Percentiles rank a stretch among this genome's conserved stretches.
Conservation (phyloP, 1,140 invertebrate species). For the Cephus cinctus region DNA sequence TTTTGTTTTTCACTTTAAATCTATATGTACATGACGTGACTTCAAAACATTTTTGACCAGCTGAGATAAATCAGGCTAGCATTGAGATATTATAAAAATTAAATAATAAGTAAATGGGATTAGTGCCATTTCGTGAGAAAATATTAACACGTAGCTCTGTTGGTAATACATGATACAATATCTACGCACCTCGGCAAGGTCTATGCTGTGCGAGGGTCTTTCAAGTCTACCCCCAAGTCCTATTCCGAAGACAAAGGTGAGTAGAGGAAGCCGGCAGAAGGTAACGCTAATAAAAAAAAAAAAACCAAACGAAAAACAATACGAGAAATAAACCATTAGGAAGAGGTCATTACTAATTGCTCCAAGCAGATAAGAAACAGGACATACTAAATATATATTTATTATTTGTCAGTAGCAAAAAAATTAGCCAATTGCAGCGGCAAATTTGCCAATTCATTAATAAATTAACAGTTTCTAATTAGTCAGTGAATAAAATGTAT, state of each 20-base stretch:
- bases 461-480: too few species aligned
- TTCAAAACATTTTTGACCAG: background rate
- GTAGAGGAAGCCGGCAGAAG: conserved; percentile 53
- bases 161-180: conserved; percentile 59
- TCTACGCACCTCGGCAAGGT: conserved; percentile 58
- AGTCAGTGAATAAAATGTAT: too few species aligned
- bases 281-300: conserved; percentile 47
- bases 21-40: too few species aligned
- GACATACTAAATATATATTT: too few species aligned
- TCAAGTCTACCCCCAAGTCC: conserved; percentile 57
- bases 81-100: conserved; percentile 42
- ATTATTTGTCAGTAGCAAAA: too few species aligned
- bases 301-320: conserved; percentile 1
- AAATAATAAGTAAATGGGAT: conserved; percentile 54
- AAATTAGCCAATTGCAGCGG: too few species aligned
- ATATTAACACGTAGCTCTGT: conserved; percentile 60
- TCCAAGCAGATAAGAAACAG: background rate
- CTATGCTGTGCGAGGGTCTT: conserved; percentile 58
- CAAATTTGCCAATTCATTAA: too few species aligned
- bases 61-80: conserved; percentile 17
- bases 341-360: background rate
- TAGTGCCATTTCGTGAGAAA: conserved; percentile 57
- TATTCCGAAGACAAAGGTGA: conserved; percentile 55
- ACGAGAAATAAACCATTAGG: conserved; percentile 1
- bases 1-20: too few species aligned